Evolutionary conservation across 2,113 vertebrate genomes (phyloP), one percentile per base, ranked within the genome.

Genomic region (Epinephelus lanceolatus): DNA sequence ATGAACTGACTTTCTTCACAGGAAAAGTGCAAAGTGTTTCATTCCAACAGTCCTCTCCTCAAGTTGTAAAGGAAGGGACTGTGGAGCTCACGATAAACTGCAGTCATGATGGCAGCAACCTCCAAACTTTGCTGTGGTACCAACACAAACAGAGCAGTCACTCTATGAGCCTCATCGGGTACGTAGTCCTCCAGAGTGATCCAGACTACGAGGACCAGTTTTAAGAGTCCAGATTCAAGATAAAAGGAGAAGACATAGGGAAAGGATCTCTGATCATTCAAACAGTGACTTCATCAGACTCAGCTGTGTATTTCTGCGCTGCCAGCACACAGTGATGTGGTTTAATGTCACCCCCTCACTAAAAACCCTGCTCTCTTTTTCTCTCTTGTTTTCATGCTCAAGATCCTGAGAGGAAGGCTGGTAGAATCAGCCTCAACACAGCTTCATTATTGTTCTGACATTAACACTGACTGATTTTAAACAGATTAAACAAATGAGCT

Each of bases 131-230:
- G 88, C 30, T 84, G 3, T 94, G 94, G 93, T 94, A 95, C 75
- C 93, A 91, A 42, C 90, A 92, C 6, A 45, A 0, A 60, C 9
- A 19, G 59, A 60, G 65, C 57, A 68, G 10, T 14, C 0, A 0
- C 21, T 61, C 81, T 2, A 76, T 94, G 90, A 79, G 52, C 1
- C 86, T 94, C 51, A 94, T 95, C 8, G 91, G 87, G 3, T 92
- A 25, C 7, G 18, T 0, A 27, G 27, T 27, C 2, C 27, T 3
- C 49, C 0, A 27, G 15, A 18, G 17, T 57, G 13, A 15, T 0
- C 83, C n/a, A 4, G 86, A 0, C 6, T 77, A 27, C 5, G 89
- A 94, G 72, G 63, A 51, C 6, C 7, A 42, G 17, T 92, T 93
- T 56, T 0, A 78, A 3, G 0, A 78, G 6, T 6, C 6, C 40